Conservation (phyloP, 2,797 vertebrate genomes). For the Pteropus rufus region DNA sequence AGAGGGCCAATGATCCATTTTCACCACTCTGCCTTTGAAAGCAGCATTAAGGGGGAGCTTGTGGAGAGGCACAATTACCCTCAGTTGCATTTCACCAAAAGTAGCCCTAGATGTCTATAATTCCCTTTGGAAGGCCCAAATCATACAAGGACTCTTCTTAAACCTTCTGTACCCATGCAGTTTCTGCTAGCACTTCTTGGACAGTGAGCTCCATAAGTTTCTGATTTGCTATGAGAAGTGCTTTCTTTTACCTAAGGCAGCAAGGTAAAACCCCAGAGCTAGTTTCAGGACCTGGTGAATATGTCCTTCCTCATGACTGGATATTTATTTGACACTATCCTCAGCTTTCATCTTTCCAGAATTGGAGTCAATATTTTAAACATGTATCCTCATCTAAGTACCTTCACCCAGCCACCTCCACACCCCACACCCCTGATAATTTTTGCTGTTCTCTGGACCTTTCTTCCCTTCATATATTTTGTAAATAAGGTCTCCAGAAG, state of each 20-base stretch:
- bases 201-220: not conserved
- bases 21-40: not conserved
- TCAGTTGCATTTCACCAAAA: not conserved
- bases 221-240: not conserved
- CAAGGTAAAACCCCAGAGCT: not conserved
- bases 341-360: not conserved
- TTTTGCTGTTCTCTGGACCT: not conserved
- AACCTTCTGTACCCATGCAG: not conserved
- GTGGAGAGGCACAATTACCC: not conserved
- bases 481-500: not conserved
- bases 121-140: not conserved
- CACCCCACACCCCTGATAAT: not conserved
- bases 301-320: not conserved
- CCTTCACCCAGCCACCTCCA: not conserved
- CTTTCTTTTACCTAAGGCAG: not conserved
- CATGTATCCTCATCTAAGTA: not conserved
- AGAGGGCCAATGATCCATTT: not conserved
- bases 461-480: not conserved
- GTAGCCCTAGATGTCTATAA: not conserved
- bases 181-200: not conserved
- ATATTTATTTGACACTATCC: not conserved
- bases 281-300: not conserved
- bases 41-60: not conserved
- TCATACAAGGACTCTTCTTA: not conserved
- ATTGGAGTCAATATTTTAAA: not conserved